A percentile compares a stretch with the other conserved stretches of the same genome.
Conservation (phyloP, 2,888 invertebrate genomes). For the Drosophila fungiperda region DNA sequence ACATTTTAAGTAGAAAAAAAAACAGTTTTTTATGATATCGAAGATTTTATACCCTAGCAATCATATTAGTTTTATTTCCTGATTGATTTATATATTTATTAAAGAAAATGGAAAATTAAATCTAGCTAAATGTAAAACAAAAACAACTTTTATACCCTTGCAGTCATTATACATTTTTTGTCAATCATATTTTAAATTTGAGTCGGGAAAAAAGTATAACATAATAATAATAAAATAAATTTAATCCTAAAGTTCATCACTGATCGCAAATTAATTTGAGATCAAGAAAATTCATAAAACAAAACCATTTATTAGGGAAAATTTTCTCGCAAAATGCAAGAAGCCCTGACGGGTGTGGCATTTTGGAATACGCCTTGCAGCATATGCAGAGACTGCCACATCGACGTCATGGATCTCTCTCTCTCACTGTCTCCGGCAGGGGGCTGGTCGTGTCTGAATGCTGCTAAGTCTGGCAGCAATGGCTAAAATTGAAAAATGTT, state of each 20-base stretch:
- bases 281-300: background rate
- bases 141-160: background rate
- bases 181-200: background rate
- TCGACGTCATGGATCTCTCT: constrained; percentile 2
- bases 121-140: background rate
- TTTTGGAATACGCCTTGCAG: constrained; percentile 49
- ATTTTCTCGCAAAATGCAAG: constrained; percentile 49
- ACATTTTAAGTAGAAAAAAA: constrained; percentile 17
- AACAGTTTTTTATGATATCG: background rate
- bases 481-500: constrained; percentile 52
- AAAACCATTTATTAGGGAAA: constrained; percentile 11
- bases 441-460: constrained; percentile 18
- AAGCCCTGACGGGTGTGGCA: constrained; percentile 68
- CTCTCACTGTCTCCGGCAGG: constrained; percentile 8
- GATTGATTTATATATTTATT: background rate
- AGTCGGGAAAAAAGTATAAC: too few species aligned
- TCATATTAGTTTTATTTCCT: background rate
- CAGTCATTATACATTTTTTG: background rate
- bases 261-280: background rate
- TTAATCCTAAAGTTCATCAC: background rate
- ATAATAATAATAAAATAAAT: too few species aligned
- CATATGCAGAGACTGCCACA: constrained; percentile 5
- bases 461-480: constrained; percentile 30
- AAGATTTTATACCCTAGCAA: constrained; percentile 1
- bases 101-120: background rate